Conservation (phyloP, 2,888 invertebrate genomes). For the Stratiomys singularior region DNA sequence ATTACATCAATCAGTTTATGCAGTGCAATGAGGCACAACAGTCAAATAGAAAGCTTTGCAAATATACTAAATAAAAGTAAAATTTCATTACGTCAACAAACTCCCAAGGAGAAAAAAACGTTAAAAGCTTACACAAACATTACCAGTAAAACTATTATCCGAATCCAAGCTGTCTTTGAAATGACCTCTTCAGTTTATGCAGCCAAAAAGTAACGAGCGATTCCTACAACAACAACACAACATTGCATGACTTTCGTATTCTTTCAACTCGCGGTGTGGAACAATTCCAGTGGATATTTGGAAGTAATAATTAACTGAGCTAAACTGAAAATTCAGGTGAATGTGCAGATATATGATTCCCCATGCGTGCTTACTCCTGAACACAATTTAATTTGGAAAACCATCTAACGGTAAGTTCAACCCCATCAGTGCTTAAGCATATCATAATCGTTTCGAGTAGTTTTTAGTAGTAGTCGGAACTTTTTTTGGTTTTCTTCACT, state of each 20-base stretch:
- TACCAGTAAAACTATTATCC: slow-evolving; percentile 1
- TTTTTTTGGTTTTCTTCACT: background rate
- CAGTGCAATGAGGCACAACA: no score
- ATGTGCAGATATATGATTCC: background rate
- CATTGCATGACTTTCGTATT: slow-evolving; percentile 20
- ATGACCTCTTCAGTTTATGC: no score
- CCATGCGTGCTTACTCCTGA: background rate
- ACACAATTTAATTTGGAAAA: slow-evolving; percentile 21
- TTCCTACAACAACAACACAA: background rate
- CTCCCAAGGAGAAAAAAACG: no score
- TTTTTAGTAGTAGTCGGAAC: background rate
- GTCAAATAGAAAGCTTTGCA: no score
- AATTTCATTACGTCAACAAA: no score
- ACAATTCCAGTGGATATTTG: background rate
- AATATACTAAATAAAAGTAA: no score
- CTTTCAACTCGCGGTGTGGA: background rate
- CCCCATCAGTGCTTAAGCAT: slow-evolving; percentile 24
- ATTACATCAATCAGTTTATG: no score
- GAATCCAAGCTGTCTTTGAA: background rate
- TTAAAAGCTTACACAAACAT: background rate
- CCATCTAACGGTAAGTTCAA: slow-evolving; percentile 34
- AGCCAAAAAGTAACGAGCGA: no score
- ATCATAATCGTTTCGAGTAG: slow-evolving; percentile 14
- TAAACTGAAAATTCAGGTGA: background rate
- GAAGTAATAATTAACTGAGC: background rate